phyloP scores from a whole-genome alignment of 2,888 invertebrate species.

The Trachelus troglodyta region DNA sequence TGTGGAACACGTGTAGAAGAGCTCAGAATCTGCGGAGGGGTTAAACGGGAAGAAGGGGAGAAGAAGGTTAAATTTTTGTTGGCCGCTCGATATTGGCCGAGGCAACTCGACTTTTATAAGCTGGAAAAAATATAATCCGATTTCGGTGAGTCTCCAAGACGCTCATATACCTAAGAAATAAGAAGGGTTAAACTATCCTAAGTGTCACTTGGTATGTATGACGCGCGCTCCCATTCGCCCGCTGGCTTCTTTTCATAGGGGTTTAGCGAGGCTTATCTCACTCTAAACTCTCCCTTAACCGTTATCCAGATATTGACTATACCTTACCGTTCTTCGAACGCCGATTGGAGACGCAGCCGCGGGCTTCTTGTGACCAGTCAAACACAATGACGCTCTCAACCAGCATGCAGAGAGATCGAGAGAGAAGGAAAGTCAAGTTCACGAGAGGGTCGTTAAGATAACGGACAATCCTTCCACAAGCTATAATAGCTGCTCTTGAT shows the following conservation, averaged over 20 bases:
- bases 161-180: slow-evolving; percentile 10
- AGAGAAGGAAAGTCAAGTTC: neutral
- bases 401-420: neutral
- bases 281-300: neutral
- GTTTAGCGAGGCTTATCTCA: neutral
- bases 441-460: neutral
- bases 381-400: neutral
- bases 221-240: slow-evolving; percentile 3
- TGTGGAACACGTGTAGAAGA: neutral
- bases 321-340: neutral
- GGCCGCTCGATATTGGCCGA: neutral
- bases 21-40: neutral
- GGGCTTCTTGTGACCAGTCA: neutral
- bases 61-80: slow-evolving; percentile 13
- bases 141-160: slow-evolving; percentile 7
- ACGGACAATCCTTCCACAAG: neutral
- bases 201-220: slow-evolving; percentile 14
- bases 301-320: neutral
- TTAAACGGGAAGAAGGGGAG: neutral
- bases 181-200: slow-evolving; percentile 20
- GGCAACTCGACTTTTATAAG: slow-evolving; percentile 4
- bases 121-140: slow-evolving; percentile 19
- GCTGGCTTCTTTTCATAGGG: neutral
- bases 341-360: neutral
- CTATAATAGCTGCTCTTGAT: neutral